A percentile compares a stretch with the other conserved stretches of the same genome.
Evolutionary conservation across 2,888 invertebrate species (phyloP).

Genomic region (Metacarcinus magister): DNA sequence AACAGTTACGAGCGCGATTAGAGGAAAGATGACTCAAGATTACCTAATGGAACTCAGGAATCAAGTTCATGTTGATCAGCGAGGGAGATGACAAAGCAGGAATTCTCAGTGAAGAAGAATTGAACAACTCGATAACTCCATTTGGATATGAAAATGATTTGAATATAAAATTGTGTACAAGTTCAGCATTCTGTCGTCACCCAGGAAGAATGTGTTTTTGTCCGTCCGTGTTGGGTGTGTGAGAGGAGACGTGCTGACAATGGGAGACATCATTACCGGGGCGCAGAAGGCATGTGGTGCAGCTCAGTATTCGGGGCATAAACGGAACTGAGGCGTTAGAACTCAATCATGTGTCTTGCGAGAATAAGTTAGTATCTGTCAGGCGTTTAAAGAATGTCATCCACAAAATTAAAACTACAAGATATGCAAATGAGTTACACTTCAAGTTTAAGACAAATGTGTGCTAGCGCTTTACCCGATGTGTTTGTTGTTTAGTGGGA

Average conservation of each 20-base stretch:
- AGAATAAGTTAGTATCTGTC: background rate
- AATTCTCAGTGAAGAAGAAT: background rate
- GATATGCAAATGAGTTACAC: background rate
- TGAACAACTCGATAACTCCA: background rate
- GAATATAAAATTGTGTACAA: too few relatives aligned
- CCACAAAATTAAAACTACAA: background rate
- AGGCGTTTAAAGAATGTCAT: background rate
- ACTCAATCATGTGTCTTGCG: background rate
- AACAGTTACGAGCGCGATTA: background rate
- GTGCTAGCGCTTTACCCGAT: background rate
- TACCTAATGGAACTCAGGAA: background rate
- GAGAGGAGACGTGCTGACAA: background rate
- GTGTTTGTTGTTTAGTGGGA: background rate
- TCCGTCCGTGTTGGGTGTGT: background rate
- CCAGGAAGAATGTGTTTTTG: background rate
- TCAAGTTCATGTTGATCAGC: background rate
- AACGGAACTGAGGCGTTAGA: background rate
- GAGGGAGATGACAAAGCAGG: background rate
- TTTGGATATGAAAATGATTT: background rate
- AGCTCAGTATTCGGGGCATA: background rate
- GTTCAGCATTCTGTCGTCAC: slow-evolving; percentile 2
- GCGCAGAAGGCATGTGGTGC: background rate
- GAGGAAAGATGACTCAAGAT: background rate
- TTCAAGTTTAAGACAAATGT: background rate
- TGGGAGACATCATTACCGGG: background rate